Evolutionary conservation across 2,888 invertebrate genomes (phyloP).

Genomic region (Alcis repandata): DNA sequence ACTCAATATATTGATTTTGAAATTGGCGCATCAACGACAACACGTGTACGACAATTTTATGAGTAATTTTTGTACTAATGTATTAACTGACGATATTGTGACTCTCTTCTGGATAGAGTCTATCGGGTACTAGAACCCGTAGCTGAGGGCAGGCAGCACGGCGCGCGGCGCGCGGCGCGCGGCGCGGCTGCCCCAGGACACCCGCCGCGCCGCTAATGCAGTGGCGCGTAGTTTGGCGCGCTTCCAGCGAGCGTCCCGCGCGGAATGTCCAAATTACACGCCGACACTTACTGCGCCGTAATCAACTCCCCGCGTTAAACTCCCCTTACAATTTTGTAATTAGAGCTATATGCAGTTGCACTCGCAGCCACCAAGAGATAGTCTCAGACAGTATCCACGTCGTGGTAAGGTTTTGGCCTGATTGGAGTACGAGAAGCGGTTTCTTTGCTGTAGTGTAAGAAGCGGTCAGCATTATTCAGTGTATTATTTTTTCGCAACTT

Average conservation of each 20-base stretch:
- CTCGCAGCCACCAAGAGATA: not conserved
- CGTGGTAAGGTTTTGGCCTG: not conserved
- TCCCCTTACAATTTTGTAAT: constrained; percentile 61
- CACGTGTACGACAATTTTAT: too few relatives aligned
- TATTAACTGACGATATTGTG: not conserved
- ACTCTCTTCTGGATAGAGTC: too few relatives aligned
- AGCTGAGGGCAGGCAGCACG: not conserved
- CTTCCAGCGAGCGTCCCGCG: constrained; percentile 38
- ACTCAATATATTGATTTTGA: too few relatives aligned
- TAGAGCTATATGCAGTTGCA: constrained; percentile 52
- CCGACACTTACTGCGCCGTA: constrained; percentile 51
- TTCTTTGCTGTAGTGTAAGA: not conserved
- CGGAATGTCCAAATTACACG: constrained; percentile 59
- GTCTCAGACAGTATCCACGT: not conserved
- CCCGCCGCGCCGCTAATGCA: constrained; percentile 28
- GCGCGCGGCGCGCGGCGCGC: not conserved
- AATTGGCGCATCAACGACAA: too few relatives aligned
- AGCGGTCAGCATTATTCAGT: not conserved
- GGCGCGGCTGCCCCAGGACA: not conserved
- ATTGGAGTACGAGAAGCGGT: not conserved
- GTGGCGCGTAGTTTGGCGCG: constrained; percentile 39
- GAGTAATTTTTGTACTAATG: not conserved
- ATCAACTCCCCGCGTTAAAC: constrained; percentile 56
- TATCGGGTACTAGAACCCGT: not conserved
- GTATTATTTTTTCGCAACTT: not conserved